Base-by-base conservation (phyloP, 2,797 vertebrate species). In the Propithecus perrieri region DNA sequence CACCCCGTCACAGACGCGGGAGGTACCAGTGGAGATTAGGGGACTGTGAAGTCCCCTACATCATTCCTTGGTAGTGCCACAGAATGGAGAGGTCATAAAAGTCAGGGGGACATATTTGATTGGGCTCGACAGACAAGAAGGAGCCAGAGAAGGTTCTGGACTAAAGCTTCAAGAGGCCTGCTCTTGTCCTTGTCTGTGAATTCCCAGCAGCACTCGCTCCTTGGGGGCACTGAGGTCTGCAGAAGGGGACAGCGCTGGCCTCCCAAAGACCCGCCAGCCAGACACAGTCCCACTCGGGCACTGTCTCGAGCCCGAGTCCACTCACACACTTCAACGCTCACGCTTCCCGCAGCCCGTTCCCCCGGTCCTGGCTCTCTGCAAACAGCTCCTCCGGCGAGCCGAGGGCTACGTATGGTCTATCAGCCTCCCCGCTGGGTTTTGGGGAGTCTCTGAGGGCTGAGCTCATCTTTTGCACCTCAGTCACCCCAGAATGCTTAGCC, bases 311-410 rank as follows among this genome's bases (percentile, higher is more conserved):
- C 69, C n/a, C 0, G 69, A 35, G 67, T 55, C 63, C 89, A 30
- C 10, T 20, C 4, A 0, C 4, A 2, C 83, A 8, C 9, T 0
- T 35, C 50, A 46, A 33, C 28, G n/a, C 53, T 46, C 7, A 33
- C 79, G 48, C 48, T 43, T 59, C 48, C 46, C 67, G 2, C 1
- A 0, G 55, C 22, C 46, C 8, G 0, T 7, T 9, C 81, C 35
- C 67, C 67, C 30, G 3, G 74, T 33, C 69, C 53, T 33, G 30
- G 35, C n/a, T 63, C 53, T 65, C 72, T 13, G 18, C 7, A 57
- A n/a, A 63, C 33, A 26, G 43, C n/a, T 80, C n/a, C 61, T 87
- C 26, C 7, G 43, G 35, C 5, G 20, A 46, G 20, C 33, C 0
- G 1, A 84, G 50, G 69, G 28, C 46, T 59, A 4, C 8, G 1